A percentile compares a stretch with the other conserved stretches of the same genome.
These are phyloP conservation scores for Pagrus major DNA, from an alignment of 2,113 vertebrate species.

Conservation along the genomic window DNA sequence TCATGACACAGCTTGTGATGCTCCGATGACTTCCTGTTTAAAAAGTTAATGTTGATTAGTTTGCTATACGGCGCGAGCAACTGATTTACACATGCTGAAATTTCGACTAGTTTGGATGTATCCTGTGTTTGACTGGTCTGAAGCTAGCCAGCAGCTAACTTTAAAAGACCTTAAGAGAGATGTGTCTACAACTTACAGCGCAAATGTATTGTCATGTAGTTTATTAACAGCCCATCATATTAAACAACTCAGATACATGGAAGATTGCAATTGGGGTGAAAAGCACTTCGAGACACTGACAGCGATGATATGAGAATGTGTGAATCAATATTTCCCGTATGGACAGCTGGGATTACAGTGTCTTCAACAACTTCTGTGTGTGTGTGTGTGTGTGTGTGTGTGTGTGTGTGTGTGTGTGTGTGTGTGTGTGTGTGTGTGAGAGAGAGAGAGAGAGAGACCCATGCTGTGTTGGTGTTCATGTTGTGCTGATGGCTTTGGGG, in stretches of 20 bases:
- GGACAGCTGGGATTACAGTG: constrained; percentile 56
- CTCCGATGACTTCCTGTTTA: too few species aligned
- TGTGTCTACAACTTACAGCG: not conserved
- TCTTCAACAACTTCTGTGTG: constrained; percentile 22
- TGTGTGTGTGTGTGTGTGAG: not conserved
- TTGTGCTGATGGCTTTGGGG: constrained; percentile 26
- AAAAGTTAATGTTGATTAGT: too few species aligned
- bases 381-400: constrained; percentile 20
- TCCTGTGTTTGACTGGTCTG: too few species aligned
- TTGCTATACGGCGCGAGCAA: not conserved
- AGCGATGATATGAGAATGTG: constrained; percentile 49
- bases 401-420: not conserved
- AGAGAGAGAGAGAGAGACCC: constrained; percentile 5
- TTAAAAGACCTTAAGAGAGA: too few species aligned
- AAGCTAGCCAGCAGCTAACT: too few species aligned
- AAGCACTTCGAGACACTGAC: constrained; percentile 30
- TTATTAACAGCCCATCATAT: not conserved
- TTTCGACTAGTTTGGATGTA: not conserved
- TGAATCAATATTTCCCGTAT: constrained; percentile 70
- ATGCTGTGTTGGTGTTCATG: constrained; percentile 33
- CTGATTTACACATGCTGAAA: not conserved
- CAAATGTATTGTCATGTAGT: too few species aligned
- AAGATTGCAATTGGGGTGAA: not conserved
- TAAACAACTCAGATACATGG: not conserved
- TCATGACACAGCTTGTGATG: too few species aligned